Evolutionary conservation across 2,113 vertebrate genomes (phyloP).

Genomic region (Paramisgurnus dabryanus): DNA sequence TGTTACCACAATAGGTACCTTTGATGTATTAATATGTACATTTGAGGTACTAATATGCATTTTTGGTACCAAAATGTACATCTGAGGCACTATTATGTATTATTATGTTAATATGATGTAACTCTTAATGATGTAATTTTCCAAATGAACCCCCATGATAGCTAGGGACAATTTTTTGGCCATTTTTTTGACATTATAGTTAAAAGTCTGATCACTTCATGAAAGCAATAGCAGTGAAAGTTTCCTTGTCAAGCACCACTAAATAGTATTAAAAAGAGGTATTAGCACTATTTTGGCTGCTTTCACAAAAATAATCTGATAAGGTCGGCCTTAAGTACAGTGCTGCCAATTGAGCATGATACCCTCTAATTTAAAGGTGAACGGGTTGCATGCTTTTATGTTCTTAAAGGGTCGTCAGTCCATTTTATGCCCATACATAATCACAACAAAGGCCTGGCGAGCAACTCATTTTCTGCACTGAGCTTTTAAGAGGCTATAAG

Average conservation of each 20-base stretch:
- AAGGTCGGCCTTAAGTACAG: not conserved
- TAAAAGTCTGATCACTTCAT: too few relatives aligned
- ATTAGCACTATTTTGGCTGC: not conserved
- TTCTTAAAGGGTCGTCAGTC: constrained; percentile 3
- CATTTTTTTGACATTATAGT: too few relatives aligned
- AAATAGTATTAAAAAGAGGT: not conserved
- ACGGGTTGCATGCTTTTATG: constrained; percentile 12
- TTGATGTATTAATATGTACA: too few relatives aligned
- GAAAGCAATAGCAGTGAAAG: too few relatives aligned
- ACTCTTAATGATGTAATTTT: too few relatives aligned
- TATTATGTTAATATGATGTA: too few relatives aligned
- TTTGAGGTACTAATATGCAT: too few relatives aligned
- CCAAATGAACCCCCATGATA: too few relatives aligned
- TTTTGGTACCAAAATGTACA: too few relatives aligned
- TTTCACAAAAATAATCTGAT: not conserved
- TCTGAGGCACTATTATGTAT: too few relatives aligned
- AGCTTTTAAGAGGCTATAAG: constrained; percentile 18
- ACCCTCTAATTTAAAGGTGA: constrained; percentile 23
- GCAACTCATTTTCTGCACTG: constrained; percentile 14
- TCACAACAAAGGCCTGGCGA: constrained; percentile 30
- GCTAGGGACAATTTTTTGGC: too few relatives aligned
- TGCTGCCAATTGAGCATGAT: not conserved
- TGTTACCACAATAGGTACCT: too few relatives aligned
- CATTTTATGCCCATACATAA: constrained; percentile 18
- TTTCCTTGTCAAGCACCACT: not conserved